phyloP scores from a whole-genome alignment of 2,113 vertebrate genomes.

The Sterrhoptilus dennistouni region DNA sequence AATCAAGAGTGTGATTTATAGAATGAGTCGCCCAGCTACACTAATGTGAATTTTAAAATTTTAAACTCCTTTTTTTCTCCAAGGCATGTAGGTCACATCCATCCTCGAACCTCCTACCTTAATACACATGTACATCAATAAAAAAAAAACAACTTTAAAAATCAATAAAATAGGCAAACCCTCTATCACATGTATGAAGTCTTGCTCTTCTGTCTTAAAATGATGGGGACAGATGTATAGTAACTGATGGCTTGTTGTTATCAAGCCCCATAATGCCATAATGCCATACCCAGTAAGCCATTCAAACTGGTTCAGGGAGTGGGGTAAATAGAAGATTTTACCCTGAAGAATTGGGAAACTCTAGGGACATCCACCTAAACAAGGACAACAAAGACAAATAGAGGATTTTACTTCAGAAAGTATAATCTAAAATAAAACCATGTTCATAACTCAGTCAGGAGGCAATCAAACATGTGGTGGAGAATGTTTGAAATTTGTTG shows the following conservation, averaged over 20 bases:
- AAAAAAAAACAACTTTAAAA: not conserved
- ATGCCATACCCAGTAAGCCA: not conserved
- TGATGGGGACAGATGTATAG: not conserved
- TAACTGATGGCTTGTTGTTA: not conserved
- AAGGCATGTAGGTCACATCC: not conserved
- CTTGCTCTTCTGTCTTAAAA: not conserved
- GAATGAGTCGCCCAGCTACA: not conserved
- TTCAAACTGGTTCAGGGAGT: not conserved
- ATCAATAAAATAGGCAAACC: not conserved
- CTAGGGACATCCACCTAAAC: not conserved
- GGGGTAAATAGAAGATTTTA: not conserved
- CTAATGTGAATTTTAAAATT: not conserved
- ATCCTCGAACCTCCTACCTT: fast-evolving
- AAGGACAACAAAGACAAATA: not conserved
- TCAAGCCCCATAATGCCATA: not conserved
- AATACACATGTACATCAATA: not conserved
- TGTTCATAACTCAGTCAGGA: not conserved
- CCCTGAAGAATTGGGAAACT: not conserved
- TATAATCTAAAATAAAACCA: not conserved
- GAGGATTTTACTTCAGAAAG: not conserved
- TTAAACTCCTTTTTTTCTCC: not conserved
- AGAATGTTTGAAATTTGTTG: not conserved
- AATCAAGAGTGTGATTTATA: not conserved
- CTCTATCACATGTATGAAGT: not conserved
- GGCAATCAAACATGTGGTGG: not conserved